Percentiles rank a stretch among this genome's conserved stretches.
phyloP scores from a whole-genome alignment of 2,888 invertebrate species.

The Cartodere bifasciata region DNA sequence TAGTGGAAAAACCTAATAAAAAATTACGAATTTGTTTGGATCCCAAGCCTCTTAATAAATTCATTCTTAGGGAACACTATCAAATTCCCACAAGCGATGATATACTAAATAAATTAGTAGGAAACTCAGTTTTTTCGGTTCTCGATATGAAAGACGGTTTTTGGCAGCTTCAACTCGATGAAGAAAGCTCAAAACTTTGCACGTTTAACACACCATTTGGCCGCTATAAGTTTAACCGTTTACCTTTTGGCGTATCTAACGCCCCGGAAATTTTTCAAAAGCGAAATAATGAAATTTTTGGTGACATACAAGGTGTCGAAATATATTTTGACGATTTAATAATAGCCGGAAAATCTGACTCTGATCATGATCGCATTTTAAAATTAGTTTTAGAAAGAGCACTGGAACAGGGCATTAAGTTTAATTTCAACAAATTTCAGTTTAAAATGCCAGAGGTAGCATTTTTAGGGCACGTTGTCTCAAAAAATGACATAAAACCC shows the following conservation, averaged over 20 bases:
- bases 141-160: conserved; percentile 12
- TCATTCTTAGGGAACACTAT: conserved; percentile 10
- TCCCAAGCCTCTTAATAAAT: conserved; percentile 12
- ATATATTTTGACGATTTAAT: conserved; percentile 14
- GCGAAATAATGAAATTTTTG: conserved; percentile 16
- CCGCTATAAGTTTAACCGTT: conserved; percentile 11
- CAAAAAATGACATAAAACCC: conserved; percentile 7
- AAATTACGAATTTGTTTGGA: conserved; percentile 13
- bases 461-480: conserved; percentile 7
- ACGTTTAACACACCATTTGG: conserved; percentile 15
- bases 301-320: conserved; percentile 13
- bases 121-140: conserved; percentile 11
- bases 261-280: conserved; percentile 14
- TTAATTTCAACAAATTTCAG: conserved; percentile 19
- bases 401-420: conserved; percentile 15
- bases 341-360: conserved; percentile 8
- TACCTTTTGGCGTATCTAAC: conserved; percentile 13
- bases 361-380: conserved; percentile 9
- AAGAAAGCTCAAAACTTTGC: conserved; percentile 12
- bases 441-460: conserved; percentile 13
- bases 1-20: conserved; percentile 10
- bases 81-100: conserved; percentile 13
- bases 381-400: conserved; percentile 8
- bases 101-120: conserved; percentile 12
- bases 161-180: conserved; percentile 11